Evolutionary conservation across 2,113 vertebrate genomes (phyloP).

Genomic region (Thomomys bottae): DNA sequence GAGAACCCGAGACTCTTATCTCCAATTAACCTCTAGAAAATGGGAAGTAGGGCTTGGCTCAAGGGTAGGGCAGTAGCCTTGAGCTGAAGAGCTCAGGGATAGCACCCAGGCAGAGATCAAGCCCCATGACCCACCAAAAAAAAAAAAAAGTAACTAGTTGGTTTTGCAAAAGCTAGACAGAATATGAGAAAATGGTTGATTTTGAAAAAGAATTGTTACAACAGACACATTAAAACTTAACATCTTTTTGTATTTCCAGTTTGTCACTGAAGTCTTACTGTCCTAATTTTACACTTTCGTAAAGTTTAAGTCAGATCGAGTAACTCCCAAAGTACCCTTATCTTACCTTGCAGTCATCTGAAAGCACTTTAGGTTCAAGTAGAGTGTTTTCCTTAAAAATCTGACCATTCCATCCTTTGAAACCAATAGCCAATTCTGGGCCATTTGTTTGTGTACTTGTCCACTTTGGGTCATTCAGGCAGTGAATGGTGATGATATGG

Average conservation of each 20-base stretch:
- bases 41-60: no score
- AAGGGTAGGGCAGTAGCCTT: no score
- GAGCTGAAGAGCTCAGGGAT: no score
- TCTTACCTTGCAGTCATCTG: conserved; percentile 95
- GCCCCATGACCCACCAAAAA: no score
- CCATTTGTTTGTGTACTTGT: conserved; percentile 73
- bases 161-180: not conserved
- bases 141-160: conserved; percentile 8
- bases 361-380: conserved; percentile 91
- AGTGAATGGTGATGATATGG: conserved; percentile 93
- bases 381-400: conserved; percentile 90
- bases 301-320: conserved; percentile 44
- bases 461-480: conserved; percentile 86
- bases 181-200: not conserved
- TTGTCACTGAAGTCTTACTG: not conserved
- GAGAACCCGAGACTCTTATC: no score
- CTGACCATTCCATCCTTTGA: conserved; percentile 96
- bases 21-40: no score
- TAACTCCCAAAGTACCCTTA: conserved; percentile 33
- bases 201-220: conserved; percentile 21
- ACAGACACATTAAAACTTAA: not conserved
- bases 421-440: conserved; percentile 84
- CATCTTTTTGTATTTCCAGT: not conserved
- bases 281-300: conserved; percentile 26
- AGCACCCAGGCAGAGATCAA: no score